Evolutionary conservation across 1,140 invertebrate genomes (phyloP), one percentile per base, ranked within the genome.

Genomic region (Drosophila dunni): DNA sequence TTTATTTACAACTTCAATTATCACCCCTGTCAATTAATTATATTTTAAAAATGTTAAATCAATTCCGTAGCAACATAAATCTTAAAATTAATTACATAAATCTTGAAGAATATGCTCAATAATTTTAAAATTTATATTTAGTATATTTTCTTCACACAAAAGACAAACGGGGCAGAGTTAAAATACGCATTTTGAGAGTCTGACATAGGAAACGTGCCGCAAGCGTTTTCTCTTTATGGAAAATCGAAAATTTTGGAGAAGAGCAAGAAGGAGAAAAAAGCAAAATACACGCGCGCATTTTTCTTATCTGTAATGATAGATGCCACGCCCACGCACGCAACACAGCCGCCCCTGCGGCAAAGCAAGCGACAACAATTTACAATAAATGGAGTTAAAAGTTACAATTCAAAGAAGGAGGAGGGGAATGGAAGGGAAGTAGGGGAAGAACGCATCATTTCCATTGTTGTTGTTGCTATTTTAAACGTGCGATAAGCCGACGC

Each of bases 371-470:
- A 78, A 89, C 80, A 89, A 89, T 89, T 89, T 83, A 89, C 80
- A 89, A 89, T 89, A 89, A 89, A 89, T 89, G 84, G 80, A 89
- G 84, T 89, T 89, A 89, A 89, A 89, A 89, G 80, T 89, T 89
- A 84, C 78, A 89, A 89, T 89, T 84, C 84, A 81, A 89, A 89
- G 48, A 7, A 24, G 6, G 6, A 42, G 45, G 33, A 7, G 3
- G 17, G 7, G 40, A 15, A 13, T 4, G 57, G 7, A 13, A 1
- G 33, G 20, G 3, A 1, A 33, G 33, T 6, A 42, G 71, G 46
- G 56, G 34, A 17, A 54, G 63, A 72, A 48, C 54, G 56, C 56
- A 48, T 66, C 61, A 62, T 48, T 63, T 24, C 48, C 67, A 70
- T 86, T 81, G 67, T 78, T 81, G 67, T 78, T 85, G 78, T 65